A percentile compares a stretch with the other conserved stretches of the same genome.
Evolutionary conservation across 2,888 invertebrate genomes (phyloP).

Genomic region (Eristalis intricaria): DNA sequence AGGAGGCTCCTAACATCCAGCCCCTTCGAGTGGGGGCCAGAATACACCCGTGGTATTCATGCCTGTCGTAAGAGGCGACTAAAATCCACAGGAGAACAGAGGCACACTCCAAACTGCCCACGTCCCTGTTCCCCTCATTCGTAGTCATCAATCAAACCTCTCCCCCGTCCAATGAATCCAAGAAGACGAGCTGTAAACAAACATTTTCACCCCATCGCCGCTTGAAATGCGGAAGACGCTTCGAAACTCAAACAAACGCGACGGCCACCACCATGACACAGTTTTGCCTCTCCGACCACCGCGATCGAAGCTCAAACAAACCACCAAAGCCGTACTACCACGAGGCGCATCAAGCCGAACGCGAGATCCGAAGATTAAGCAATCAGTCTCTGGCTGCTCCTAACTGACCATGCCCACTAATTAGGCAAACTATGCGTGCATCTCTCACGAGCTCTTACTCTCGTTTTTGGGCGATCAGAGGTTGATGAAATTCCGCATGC

Average conservation of each 20-base stretch:
- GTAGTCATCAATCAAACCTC: too few species aligned
- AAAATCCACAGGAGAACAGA: too few species aligned
- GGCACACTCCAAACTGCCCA: too few species aligned
- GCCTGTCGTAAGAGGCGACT: too few species aligned
- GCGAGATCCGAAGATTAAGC: background rate
- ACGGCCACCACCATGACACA: background rate
- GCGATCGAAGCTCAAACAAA: background rate
- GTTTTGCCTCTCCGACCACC: background rate
- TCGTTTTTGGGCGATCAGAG: background rate
- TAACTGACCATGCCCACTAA: constrained; percentile 1
- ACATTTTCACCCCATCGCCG: background rate
- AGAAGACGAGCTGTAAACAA: background rate
- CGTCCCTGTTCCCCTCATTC: too few species aligned
- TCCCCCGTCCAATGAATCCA: background rate
- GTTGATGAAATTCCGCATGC: background rate
- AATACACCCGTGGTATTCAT: too few species aligned
- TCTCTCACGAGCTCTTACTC: background rate
- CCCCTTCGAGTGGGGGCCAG: too few species aligned
- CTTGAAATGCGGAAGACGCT: background rate
- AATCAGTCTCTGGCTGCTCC: background rate
- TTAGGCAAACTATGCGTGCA: background rate
- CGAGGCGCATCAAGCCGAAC: background rate
- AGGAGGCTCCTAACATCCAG: too few species aligned
- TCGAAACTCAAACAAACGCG: background rate
- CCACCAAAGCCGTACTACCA: background rate